Evolutionary conservation across 1,140 invertebrate species (phyloP), one percentile per base, ranked within the genome.

Genomic region (Colletes gigas): DNA sequence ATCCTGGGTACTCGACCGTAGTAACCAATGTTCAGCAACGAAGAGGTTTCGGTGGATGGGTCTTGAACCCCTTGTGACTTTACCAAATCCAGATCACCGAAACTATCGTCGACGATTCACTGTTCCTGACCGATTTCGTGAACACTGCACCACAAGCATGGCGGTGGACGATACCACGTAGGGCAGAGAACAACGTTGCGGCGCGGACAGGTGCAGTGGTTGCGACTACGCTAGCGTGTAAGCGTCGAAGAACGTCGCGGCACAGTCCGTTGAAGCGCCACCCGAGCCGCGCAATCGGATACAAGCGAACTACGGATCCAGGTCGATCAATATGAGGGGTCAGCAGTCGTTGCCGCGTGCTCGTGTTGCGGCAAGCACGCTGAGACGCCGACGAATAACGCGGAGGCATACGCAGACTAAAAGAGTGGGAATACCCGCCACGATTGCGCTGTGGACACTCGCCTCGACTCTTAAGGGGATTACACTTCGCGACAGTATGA

Each of bases 241-340:
- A 72, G 80, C 66, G 69, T 55, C 63, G 52, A 9, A 0, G 55
- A 63, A 47, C 41, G 78, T 78, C 54, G 72, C 60, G 65, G n/a
- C 71, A 62, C 71, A 52, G 73, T 68, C 15, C 55, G 39, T 17
- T 54, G n/a, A 71, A 86, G 57, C 73, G 83, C 70, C 83, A 62
- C 75, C 79, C 79, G 65, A 54, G 74, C 59, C 66, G 81, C 73
- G 74, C 83, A 65, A 85, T 77, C 66, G 84, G 69, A 67, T 72
- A 76, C 70, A 78, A 47, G 47, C 60, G 30, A 57, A 82, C 55
- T 69, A 70, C 80, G 67, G 84, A 86, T 86, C 82, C 84, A 86
- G 85, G 85, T 86, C 85, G 85, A 86, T 86, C 85, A 86, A 86
- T 86, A 86, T 75, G 84, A 73, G 60, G 73, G 55, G 72, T 63